Percentiles rank a stretch among this genome's conserved stretches.
phyloP scores from a whole-genome alignment of 2,888 invertebrate species.

The Stegophylla sp. region DNA sequence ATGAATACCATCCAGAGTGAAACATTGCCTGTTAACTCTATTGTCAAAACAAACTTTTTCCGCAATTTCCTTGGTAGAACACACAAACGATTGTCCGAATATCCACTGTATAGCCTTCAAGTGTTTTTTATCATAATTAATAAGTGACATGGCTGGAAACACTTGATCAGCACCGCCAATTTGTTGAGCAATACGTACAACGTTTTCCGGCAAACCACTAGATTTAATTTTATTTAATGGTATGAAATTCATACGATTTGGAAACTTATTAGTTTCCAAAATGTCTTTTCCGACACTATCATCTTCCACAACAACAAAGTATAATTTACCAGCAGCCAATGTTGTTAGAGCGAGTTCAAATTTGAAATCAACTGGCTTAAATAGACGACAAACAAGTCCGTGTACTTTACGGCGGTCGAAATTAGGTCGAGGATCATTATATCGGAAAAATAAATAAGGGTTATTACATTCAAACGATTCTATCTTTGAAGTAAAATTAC shows the following conservation, averaged over 20 bases:
- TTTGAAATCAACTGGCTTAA: constrained; percentile 75
- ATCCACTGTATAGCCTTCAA: constrained; percentile 84
- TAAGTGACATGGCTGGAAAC: constrained; percentile 78
- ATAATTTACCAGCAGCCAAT: constrained; percentile 83
- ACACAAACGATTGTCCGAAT: constrained; percentile 86
- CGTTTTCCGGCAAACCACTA: constrained; percentile 12
- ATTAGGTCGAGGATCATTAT: constrained; percentile 78
- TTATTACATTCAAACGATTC: constrained; percentile 66
- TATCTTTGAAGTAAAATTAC: constrained; percentile 28
- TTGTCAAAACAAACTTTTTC: constrained; percentile 81
- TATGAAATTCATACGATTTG: constrained; percentile 82
- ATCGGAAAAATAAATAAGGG: constrained; percentile 72
- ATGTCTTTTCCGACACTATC: constrained; percentile 84
- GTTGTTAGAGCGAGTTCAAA: constrained; percentile 83
- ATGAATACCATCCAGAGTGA: constrained; percentile 91
- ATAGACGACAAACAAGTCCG: constrained; percentile 81
- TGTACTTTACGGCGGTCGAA: constrained; percentile 74
- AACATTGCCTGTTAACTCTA: constrained; percentile 73
- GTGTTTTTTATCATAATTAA: constrained; percentile 73
- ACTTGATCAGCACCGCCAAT: constrained; percentile 66
- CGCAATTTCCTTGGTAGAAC: constrained; percentile 80
- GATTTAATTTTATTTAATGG: constrained; percentile 85
- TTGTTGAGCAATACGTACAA: constrained; percentile 37
- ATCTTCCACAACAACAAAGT: constrained; percentile 88
- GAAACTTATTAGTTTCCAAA: constrained; percentile 81